Evolutionary conservation across 2,113 vertebrate genomes (phyloP).

Genomic region (Takifugu bimaculatus): DNA sequence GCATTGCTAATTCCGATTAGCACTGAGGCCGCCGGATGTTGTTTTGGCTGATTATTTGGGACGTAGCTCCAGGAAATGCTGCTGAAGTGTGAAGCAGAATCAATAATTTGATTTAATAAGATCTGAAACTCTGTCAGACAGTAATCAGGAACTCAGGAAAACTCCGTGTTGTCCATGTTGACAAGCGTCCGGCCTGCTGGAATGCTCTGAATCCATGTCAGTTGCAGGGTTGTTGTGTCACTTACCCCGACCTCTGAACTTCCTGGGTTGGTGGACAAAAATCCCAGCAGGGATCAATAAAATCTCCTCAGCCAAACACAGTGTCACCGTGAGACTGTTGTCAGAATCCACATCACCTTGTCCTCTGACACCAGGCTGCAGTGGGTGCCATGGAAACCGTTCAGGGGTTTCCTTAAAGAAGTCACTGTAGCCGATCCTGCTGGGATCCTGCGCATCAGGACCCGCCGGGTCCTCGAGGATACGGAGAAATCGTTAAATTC

Average conservation of each 20-base stretch:
- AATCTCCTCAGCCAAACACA: slow-evolving; percentile 8
- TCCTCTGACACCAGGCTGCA: not conserved
- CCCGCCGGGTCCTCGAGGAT: too few relatives aligned
- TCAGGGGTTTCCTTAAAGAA: not conserved
- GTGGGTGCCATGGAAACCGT: not conserved
- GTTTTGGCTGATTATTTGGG: slow-evolving; percentile 13
- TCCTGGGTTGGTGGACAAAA: slow-evolving; percentile 36
- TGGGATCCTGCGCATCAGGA: not conserved
- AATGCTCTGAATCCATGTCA: slow-evolving; percentile 31
- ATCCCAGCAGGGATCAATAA: slow-evolving; percentile 43
- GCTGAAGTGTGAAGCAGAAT: slow-evolving; percentile 6
- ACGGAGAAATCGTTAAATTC: not conserved
- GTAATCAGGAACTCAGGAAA: slow-evolving; percentile 4
- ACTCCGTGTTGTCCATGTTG: slow-evolving; percentile 28
- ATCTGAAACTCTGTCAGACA: not conserved
- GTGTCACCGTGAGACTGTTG: too few relatives aligned
- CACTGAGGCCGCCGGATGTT: slow-evolving; percentile 25
- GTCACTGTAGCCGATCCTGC: too few relatives aligned
- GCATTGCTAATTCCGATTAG: slow-evolving; percentile 21
- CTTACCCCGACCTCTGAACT: slow-evolving; percentile 51
- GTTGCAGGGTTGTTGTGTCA: slow-evolving; percentile 30
- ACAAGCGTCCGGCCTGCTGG: slow-evolving; percentile 24
- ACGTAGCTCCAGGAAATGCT: slow-evolving; percentile 30
- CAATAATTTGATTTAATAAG: not conserved
- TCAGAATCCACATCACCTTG: not conserved